Percentiles rank a stretch among this genome's conserved stretches.
phyloP scores from a whole-genome alignment of 2,888 invertebrate species.

The Macroteleia sp. region DNA sequence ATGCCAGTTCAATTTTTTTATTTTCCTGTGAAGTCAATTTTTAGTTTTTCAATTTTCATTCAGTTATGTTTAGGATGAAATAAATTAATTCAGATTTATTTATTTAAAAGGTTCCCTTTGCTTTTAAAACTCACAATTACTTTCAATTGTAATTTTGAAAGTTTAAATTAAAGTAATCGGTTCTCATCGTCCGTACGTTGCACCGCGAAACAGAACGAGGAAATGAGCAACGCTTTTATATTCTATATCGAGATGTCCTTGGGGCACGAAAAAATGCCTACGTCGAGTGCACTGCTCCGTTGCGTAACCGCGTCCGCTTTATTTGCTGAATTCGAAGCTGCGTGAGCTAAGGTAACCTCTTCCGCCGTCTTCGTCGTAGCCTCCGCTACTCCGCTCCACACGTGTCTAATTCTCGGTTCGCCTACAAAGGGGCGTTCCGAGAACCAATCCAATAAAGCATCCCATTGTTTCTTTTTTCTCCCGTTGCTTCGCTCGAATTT shows the following conservation, averaged over 20 bases:
- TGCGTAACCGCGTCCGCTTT: slow-evolving; percentile 75
- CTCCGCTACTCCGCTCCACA: slow-evolving; percentile 26
- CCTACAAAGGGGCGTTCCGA: slow-evolving; percentile 54
- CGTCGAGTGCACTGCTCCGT: slow-evolving; percentile 81
- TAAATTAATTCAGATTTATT: too few relatives aligned
- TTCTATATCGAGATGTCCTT: slow-evolving; percentile 76
- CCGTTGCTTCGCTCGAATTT: slow-evolving; percentile 12
- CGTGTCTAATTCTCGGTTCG: slow-evolving; percentile 54
- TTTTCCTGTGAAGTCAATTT: too few relatives aligned
- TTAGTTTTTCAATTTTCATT: too few relatives aligned
- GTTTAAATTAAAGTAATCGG: too few relatives aligned
- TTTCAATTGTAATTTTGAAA: too few relatives aligned
- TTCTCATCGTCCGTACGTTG: too few relatives aligned
- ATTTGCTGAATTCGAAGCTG: slow-evolving; percentile 68
- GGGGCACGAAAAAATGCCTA: slow-evolving; percentile 77
- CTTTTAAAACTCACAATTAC: too few relatives aligned
- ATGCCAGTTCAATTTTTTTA: too few relatives aligned
- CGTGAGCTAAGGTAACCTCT: slow-evolving; percentile 54
- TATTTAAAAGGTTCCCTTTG: too few relatives aligned
- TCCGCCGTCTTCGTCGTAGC: slow-evolving; percentile 46
- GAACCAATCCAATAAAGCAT: slow-evolving; percentile 57
- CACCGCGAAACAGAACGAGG: slow-evolving; percentile 36
- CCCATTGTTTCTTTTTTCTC: slow-evolving; percentile 48
- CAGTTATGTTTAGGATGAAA: too few relatives aligned
- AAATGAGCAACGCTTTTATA: slow-evolving; percentile 39